phyloP scores from a whole-genome alignment of 2,888 invertebrate species.

The Nebria brevicollis region DNA sequence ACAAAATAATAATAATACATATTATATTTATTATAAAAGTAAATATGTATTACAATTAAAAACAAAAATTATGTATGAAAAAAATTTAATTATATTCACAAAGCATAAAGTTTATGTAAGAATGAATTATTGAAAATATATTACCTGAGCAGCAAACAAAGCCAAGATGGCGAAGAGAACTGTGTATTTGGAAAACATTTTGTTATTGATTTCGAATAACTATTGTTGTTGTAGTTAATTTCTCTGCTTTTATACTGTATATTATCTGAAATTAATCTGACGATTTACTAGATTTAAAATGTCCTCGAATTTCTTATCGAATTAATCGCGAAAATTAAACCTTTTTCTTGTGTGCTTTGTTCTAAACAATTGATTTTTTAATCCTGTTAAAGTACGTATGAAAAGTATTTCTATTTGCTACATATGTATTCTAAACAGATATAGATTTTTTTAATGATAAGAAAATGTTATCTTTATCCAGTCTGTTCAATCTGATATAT shows the following conservation, averaged over 20 bases:
- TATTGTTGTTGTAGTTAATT: neutral
- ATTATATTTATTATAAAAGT: too few species aligned
- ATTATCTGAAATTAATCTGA: neutral
- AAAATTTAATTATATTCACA: neutral
- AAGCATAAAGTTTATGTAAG: too few species aligned
- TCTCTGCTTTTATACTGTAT: neutral
- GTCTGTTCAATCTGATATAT: too few species aligned
- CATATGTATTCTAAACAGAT: neutral
- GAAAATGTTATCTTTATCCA: neutral
- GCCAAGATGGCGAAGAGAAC: constrained; percentile 31
- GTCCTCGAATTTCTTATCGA: neutral
- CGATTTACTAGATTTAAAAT: constrained; percentile 1
- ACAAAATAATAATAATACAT: neutral
- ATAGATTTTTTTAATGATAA: neutral
- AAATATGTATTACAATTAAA: neutral
- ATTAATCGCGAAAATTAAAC: neutral
- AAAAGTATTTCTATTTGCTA: neutral
- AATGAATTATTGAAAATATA: neutral
- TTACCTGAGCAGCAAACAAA: constrained; percentile 35
- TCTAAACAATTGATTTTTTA: constrained; percentile 5
- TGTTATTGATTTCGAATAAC: neutral
- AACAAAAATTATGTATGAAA: neutral
- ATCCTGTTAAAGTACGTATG: neutral
- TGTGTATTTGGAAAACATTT: constrained; percentile 33
- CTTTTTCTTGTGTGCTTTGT: neutral